A percentile compares a stretch with the other conserved stretches of the same genome.
Conservation (phyloP, 2,113 vertebrate genomes). For the Cyanoliseus patagonus region DNA sequence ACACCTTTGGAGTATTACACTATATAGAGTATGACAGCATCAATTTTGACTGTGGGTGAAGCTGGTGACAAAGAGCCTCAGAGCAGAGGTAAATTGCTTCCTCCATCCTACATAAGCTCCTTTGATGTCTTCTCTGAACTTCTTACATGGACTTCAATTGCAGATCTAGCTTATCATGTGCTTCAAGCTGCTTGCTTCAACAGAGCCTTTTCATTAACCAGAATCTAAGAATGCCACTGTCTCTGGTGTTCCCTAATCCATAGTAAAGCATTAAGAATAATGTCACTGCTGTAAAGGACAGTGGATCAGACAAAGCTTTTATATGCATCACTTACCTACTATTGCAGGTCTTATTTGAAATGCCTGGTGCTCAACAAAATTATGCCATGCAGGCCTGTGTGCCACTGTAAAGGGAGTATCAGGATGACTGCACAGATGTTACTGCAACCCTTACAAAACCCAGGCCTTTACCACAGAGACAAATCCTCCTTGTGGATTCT, state of each 20-base stretch:
- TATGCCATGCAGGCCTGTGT: neutral
- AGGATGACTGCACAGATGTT: conserved; percentile 6
- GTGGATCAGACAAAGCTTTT: neutral
- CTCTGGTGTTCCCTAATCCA: neutral
- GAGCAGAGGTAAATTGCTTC: neutral
- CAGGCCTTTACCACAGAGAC: neutral
- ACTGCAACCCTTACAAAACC: neutral
- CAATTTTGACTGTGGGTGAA: neutral
- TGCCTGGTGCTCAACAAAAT: neutral
- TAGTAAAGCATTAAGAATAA: neutral
- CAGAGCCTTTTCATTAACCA: neutral
- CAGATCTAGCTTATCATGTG: neutral
- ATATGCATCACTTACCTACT: neutral
- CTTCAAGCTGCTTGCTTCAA: neutral
- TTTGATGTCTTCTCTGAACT: neutral
- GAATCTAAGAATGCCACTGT: neutral
- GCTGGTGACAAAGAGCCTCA: neutral
- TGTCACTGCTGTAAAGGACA: neutral
- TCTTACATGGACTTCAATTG: neutral
- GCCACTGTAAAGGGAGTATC: neutral
- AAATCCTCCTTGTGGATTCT: conserved; percentile 1
- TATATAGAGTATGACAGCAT: neutral
- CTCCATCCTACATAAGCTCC: neutral
- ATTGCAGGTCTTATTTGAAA: neutral
- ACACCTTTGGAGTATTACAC: neutral